Evolutionary conservation across 2,113 vertebrate species (phyloP), one percentile per base, ranked within the genome.

Genomic region (Campylorhamphus procurvoides): DNA sequence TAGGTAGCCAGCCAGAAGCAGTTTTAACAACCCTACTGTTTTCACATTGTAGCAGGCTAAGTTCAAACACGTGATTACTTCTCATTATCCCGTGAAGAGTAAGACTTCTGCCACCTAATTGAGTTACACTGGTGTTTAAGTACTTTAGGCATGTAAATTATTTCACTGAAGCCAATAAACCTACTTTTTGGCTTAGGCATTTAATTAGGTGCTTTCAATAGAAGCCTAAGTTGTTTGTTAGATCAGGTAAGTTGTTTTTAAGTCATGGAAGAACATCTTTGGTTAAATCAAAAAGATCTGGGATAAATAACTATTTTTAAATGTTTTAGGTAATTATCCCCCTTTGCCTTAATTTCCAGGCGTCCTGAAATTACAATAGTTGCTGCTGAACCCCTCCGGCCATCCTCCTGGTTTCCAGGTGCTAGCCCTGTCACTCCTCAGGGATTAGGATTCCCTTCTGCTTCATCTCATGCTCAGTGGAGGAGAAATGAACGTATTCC

Each of bases 311-410:
- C 7, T 58, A 40, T 74, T 93, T 87, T 19, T 1, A 86, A 73
- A 74, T 59, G 5, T 64, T 73, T 84, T 76, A 52, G n/a, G 37
- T 85, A 66, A 68, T 76, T 55, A 67, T 59, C 87, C 6, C 19
- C 13, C 13, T 63, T 73, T 81, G 40, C 22, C 59, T 93, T 80
- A 11, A n/a, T 84, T 75, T 90, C 19, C 33, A 99, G 99, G 88
- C 98, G 98, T 62, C 99, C 99, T 29, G 98, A 99, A 98, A 99
- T 99, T 97, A 99, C 98, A 69, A 98, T 99, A 67, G 97, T 99
- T 96, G 98, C 99, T 55, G 98, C 98, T 55, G 99, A 99, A 92
- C 98, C 98, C 1, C 96, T 99, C 85, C 97, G 97, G 49, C 96
- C 97, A 16, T 97, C 98, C n/a, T 97, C 97, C 42, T 99, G 98